Base-by-base conservation (phyloP, 2,888 invertebrate genomes). In the Catocala sponsa region DNA sequence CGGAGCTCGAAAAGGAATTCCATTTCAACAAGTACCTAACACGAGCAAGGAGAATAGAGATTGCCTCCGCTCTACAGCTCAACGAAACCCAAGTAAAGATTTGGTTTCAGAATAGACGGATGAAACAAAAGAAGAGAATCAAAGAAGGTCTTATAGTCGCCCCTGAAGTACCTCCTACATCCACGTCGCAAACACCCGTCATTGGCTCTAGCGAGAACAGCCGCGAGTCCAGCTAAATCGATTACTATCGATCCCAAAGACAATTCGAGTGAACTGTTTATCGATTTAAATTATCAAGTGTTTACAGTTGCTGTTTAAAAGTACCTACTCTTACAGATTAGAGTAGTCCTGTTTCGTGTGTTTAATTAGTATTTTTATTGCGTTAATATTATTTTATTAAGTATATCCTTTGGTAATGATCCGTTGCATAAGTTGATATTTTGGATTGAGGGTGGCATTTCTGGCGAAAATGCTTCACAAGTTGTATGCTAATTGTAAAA, bases 1-100 rank as follows among this genome's bases (percentile, higher is more conserved):
- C 99, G 2, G 99, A 99, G 91, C 95, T 99, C 74, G 99, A 99
- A 90, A 99, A 99, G 88, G 99, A 99, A 91, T 99, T 99, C 94
- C 99, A 99, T 91, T 99, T 99, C 94, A 99, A 99, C 95, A 99
- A 99, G 94, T 99, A 99, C 95, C 96, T 99, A 83, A 99, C 99
- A 44, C 95, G 99, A 78, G 99, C 99, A 44, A 95, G 99, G 74
- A 96, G 99, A 80, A 99, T 99, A 88, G 99, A 99, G 93, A 99
- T 99, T 76, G 99, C 99, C 0, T 98, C 98, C 2, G 98, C 99
- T 4, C 94, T 99, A 59, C 98, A 99, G 85, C 96, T 99, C 56
- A 99, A 99, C 91, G 99, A 99, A 90, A 99, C 99, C 1, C 99
- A 99, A 95, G 97, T 98, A 42, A 99, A 99, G 92, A 99, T 99